Conservation (phyloP, 2,797 vertebrate species). For the Spheniscus humboldti region DNA sequence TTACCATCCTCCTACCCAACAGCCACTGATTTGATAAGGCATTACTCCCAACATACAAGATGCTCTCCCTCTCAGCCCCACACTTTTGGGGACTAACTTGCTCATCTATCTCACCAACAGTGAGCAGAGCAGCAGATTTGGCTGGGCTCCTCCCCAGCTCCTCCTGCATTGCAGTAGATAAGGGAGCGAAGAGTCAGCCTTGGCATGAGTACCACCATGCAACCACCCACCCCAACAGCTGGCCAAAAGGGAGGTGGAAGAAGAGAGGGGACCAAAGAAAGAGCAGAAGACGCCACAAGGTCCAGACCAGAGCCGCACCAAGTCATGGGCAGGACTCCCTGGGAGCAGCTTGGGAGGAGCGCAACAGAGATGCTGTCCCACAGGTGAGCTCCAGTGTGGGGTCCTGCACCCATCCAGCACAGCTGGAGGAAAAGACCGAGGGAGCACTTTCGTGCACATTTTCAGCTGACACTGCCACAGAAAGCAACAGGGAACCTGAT, state of each 20-base stretch:
- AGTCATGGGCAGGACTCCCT: not conserved
- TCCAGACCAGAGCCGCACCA: fast-evolving
- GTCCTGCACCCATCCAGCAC: not conserved
- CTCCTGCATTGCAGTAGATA: not conserved
- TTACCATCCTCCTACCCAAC: not conserved
- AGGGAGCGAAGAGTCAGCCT: not conserved
- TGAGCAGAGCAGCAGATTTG: not conserved
- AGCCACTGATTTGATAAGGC: not conserved
- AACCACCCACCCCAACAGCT: not conserved
- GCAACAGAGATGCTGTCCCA: not conserved
- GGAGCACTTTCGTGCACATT: fast-evolving
- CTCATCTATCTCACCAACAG: not conserved
- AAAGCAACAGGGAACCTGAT: not conserved
- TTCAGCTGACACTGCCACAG: not conserved
- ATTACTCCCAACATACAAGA: not conserved
- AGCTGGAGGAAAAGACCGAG: fast-evolving
- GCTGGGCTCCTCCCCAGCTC: not conserved
- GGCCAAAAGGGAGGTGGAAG: not conserved
- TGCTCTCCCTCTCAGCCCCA: not conserved
- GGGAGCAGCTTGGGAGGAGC: not conserved
- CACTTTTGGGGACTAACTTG: not conserved
- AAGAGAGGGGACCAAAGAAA: not conserved
- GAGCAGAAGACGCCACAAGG: fast-evolving
- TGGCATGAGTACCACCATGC: not conserved
- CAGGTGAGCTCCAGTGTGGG: fast-evolving